A percentile compares a stretch with the other conserved stretches of the same genome.
phyloP scores from a whole-genome alignment of 2,113 vertebrate genomes.

The Clarias macrocephalus region DNA sequence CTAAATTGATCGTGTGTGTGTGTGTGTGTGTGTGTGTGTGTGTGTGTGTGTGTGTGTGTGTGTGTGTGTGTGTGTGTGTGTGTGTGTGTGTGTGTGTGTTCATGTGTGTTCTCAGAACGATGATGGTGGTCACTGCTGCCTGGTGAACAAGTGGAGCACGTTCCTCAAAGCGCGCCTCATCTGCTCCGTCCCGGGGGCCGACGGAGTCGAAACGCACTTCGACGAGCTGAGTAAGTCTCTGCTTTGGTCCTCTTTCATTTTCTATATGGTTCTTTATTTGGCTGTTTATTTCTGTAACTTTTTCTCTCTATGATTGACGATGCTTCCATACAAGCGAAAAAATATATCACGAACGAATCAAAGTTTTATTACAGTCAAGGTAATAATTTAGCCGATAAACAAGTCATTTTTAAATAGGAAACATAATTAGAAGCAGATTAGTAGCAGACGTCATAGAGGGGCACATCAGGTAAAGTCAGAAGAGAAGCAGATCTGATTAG shows the following conservation, averaged over 20 bases:
- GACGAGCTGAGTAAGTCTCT: slow-evolving; percentile 90
- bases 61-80: slow-evolving; percentile 49
- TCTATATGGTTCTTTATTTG: neutral
- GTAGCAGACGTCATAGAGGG: neutral
- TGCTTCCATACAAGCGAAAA: neutral
- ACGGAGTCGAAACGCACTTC: slow-evolving; percentile 95
- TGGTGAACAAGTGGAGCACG: slow-evolving; percentile 99
- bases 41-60: slow-evolving; percentile 50
- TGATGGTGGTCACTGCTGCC: slow-evolving; percentile 94
- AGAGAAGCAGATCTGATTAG: neutral
- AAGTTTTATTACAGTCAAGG: neutral
- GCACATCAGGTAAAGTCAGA: neutral
- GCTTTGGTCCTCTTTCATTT: neutral
- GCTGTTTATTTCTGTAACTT: neutral
- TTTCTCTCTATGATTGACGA: neutral
- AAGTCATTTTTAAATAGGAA: neutral
- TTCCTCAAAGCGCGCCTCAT: slow-evolving; percentile 96
- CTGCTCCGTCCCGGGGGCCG: slow-evolving; percentile 90
- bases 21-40: slow-evolving; percentile 38
- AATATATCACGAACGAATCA: neutral
- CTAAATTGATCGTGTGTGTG: slow-evolving; percentile 13
- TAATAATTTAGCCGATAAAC: neutral
- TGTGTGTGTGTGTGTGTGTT: slow-evolving; percentile 44
- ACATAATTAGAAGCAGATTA: neutral
- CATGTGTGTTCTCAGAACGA: slow-evolving; percentile 80